A percentile compares a stretch with the other conserved stretches of the same genome.
Conservation (phyloP, 35 echinoderm and acorn worm species). For the Eucidaris tribuloides region DNA sequence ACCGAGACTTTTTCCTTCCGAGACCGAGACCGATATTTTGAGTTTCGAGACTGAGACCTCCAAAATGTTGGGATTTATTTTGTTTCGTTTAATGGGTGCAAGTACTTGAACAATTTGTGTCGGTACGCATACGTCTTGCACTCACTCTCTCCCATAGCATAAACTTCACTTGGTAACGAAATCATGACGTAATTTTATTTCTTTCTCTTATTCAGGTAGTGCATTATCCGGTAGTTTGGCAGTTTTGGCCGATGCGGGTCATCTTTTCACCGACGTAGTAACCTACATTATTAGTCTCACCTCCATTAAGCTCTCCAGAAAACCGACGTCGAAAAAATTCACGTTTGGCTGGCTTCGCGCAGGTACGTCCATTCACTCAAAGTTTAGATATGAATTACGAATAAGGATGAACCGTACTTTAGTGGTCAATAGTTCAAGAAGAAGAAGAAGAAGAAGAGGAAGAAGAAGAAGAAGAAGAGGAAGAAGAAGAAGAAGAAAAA, state of each 20-base stretch:
- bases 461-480: neutral
- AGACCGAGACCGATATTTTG: too few species aligned
- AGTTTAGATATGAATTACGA: neutral
- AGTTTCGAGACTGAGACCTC: neutral
- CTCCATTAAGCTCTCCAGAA: conserved; percentile 41
- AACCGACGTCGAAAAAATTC: conserved; percentile 28
- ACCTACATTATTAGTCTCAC: conserved; percentile 53
- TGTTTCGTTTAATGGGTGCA: neutral
- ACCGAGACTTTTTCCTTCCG: too few species aligned
- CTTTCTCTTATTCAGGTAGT: conserved; percentile 34
- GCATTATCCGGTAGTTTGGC: conserved; percentile 56
- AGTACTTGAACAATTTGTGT: neutral
- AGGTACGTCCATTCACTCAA: conserved; percentile 7
- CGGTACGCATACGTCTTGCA: neutral
- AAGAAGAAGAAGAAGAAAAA: neutral
- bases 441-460: neutral
- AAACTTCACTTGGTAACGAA: too few species aligned
- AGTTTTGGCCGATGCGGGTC: conserved; percentile 63
- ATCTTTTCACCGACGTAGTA: conserved; percentile 55
- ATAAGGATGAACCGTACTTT: neutral
- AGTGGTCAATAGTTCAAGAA: neutral
- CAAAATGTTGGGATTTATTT: neutral
- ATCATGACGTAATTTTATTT: too few species aligned
- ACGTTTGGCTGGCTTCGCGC: conserved; percentile 62
- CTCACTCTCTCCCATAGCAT: neutral